Base-by-base conservation (phyloP, 2,888 invertebrate genomes). In the Leptogaster cylindrica region DNA sequence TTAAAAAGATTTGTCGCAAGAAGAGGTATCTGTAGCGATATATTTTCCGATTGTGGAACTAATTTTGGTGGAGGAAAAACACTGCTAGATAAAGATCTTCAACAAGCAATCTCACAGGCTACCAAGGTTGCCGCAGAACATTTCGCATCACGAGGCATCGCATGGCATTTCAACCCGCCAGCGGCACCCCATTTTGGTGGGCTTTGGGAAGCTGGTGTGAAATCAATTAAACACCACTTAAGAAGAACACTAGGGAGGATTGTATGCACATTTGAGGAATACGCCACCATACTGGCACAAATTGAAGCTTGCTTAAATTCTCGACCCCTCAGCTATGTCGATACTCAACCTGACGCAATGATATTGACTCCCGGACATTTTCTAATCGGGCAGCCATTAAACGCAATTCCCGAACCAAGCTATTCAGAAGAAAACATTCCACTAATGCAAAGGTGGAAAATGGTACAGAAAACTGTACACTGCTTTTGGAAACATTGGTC, bases 81-180 rank as follows among this genome's bases (percentile, higher is more conserved):
- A 14, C 6, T 16, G 8, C 20, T 46, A 18, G 8, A 46, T 5
- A 6, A 31, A 8, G 27, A 46, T 3, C 18, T 46, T 8, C 16
- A 12, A 7, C n/a, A 41, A n/a, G 1, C n/a, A 1, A 41, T 41
- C n/a, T n/a, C 8, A 14, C 7, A 41, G 12, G 16, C 6, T n/a
- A 7, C 8, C 20, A 7, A 8, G n/a, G n/a, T n/a, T n/a, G 41
- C 39, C 23, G 23, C 10, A n/a, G 52, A 55, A 16, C 33, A 27
- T 20, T 36, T 3, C 8, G 63, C 0, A n/a, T n/a, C n/a, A n/a
- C n/a, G n/a, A n/a, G 10, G 10, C 10, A 31, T 31, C 6, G 10
- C 6, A 8, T 77, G 76, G 76, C 68, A 74, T 28, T 78, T 76
- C 46, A 75, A 71, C 36, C 75, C 76, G 3, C 74, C 76, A 3